Conservation (phyloP, 2,797 vertebrate genomes). For the Gadopsis marmoratus region DNA sequence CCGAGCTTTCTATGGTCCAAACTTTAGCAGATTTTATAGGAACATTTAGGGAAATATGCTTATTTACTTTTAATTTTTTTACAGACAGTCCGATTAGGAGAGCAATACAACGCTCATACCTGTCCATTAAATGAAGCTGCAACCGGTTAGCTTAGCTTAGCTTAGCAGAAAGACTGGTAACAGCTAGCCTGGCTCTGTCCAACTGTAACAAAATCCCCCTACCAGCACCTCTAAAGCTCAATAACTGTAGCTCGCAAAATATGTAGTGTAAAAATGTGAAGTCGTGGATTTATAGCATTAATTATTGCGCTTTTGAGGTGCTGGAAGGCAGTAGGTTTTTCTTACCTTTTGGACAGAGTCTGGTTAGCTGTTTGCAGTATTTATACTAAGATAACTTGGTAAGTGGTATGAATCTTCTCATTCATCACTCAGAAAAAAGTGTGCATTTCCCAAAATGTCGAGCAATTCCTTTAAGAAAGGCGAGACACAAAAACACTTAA, state of each 20-base stretch:
- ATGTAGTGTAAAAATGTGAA: not conserved
- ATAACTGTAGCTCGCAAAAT: not conserved
- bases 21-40: not conserved
- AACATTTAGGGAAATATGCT: not conserved
- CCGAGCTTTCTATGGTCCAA: not conserved
- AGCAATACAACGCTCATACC: too few relatives aligned
- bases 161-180: not conserved
- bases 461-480: not conserved
- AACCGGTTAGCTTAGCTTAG: not conserved
- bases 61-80: not conserved
- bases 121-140: not conserved
- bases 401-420: not conserved
- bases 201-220: not conserved
- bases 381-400: not conserved
- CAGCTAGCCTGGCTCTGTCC: too few relatives aligned
- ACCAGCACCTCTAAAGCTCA: not conserved
- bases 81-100: not conserved
- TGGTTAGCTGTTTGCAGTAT: not conserved
- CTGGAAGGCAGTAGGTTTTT: not conserved
- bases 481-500: not conserved
- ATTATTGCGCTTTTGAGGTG: not conserved
- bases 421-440: not conserved
- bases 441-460: not conserved
- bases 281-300: not conserved
- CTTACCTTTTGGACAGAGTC: not conserved